These are phyloP conservation scores for Coleophora deauratella DNA, from an alignment of 2,888 invertebrate species.

Conservation along the genomic window DNA sequence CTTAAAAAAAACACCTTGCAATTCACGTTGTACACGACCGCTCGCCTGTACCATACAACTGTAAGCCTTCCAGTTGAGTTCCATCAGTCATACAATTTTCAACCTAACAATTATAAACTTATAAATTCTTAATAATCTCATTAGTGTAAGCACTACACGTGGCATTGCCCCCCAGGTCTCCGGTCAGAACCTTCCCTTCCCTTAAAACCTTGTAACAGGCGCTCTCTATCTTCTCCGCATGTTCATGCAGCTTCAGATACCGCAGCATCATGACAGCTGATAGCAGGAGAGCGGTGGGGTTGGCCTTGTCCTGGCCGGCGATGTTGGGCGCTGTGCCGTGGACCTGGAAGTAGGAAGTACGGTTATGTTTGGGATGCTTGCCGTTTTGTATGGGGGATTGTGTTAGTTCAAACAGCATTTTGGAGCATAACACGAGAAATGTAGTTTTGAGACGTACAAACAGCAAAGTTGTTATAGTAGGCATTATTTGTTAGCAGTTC, in stretches of 20 bases:
- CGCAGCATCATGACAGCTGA: constrained; percentile 99
- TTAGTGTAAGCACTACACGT: constrained; percentile 96
- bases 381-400: constrained; percentile 6
- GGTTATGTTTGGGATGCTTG: neutral
- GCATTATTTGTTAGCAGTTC: too few species aligned
- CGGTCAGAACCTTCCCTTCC: constrained; percentile 88
- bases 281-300: constrained; percentile 96
- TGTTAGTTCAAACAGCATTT: neutral
- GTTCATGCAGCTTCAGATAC: constrained; percentile 83
- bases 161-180: constrained; percentile 94
- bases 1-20: too few species aligned
- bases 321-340: constrained; percentile 98
- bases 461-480: too few species aligned
- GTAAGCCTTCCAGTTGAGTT: too few species aligned
- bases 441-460: too few species aligned
- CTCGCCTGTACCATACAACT: too few species aligned
- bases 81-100: too few species aligned
- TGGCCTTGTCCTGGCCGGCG: constrained; percentile 97
- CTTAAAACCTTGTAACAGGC: constrained; percentile 91
- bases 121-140: constrained; percentile 78
- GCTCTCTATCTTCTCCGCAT: constrained; percentile 85
- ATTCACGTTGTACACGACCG: too few species aligned
- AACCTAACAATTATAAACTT: too few species aligned
- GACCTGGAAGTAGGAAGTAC: constrained; percentile 77
- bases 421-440: too few species aligned